A percentile compares a stretch with the other conserved stretches of the same genome.
Evolutionary conservation across 2,888 invertebrate species (phyloP).

Genomic region (Calameuta filiformis): DNA sequence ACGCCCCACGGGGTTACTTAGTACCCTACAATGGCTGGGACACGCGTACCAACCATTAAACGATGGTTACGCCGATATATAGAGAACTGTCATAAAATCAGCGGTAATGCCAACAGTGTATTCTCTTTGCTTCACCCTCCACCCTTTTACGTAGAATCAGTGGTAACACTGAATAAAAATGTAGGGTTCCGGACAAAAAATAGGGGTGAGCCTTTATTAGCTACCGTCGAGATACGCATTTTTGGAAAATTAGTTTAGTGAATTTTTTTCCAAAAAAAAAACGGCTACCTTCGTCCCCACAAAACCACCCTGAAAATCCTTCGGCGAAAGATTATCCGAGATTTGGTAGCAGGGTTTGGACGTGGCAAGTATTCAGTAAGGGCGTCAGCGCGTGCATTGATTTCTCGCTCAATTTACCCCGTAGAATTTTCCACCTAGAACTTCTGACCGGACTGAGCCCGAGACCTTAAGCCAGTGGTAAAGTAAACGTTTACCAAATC

Average conservation of each 20-base stretch:
- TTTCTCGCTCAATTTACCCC: slow-evolving; percentile 64
- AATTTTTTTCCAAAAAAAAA: background rate
- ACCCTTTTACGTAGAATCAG: background rate
- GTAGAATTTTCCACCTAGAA: slow-evolving; percentile 46
- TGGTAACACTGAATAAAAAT: background rate
- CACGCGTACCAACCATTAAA: slow-evolving; percentile 45
- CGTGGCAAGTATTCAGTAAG: slow-evolving; percentile 45
- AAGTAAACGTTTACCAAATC: slow-evolving; percentile 51
- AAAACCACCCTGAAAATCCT: background rate
- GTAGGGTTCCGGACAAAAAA: background rate
- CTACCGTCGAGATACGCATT: background rate
- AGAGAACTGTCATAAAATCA: slow-evolving; percentile 15
- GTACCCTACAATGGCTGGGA: slow-evolving; percentile 37
- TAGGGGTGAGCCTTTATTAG: background rate
- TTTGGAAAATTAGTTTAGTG: background rate
- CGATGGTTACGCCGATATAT: slow-evolving; percentile 37
- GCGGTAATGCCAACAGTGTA: slow-evolving; percentile 4
- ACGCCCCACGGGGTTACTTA: slow-evolving; percentile 43
- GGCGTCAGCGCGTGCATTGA: slow-evolving; percentile 63
- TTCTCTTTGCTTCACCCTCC: background rate
- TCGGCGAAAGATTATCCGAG: slow-evolving; percentile 10
- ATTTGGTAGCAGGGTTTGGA: slow-evolving; percentile 31
- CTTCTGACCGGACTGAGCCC: slow-evolving; percentile 5
- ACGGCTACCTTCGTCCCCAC: background rate
- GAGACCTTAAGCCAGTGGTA: slow-evolving; percentile 5